Evolutionary conservation across 92 coral and sea anemone species (phyloP).

Genomic region (Actinostola sp.): DNA sequence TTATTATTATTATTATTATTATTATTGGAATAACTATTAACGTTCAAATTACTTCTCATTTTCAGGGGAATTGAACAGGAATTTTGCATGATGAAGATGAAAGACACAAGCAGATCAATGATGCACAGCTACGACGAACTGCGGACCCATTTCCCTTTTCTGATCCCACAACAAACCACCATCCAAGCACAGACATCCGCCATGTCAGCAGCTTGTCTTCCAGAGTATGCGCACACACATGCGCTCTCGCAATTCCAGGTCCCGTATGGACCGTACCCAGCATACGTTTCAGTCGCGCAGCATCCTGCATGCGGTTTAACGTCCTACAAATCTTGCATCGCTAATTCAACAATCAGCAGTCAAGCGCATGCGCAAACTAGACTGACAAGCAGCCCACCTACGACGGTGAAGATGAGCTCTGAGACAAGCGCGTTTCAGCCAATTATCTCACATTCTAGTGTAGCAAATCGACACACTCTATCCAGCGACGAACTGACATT

Average conservation of each 20-base stretch:
- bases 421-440: conserved; percentile 87
- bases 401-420: conserved; percentile 60
- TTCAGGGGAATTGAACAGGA: conserved; percentile 83
- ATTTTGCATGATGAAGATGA: conserved; percentile 76
- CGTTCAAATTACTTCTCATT: neutral
- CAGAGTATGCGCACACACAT: conserved; percentile 62
- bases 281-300: conserved; percentile 70
- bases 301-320: conserved; percentile 32
- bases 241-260: conserved; percentile 33
- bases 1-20: too few species aligned
- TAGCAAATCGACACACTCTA: conserved; percentile 1
- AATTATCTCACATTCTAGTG: conserved; percentile 29
- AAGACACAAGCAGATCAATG: conserved; percentile 79
- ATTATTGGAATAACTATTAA: neutral
- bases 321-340: conserved; percentile 7
- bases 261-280: conserved; percentile 75
- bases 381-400: conserved; percentile 26
- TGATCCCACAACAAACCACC: conserved; percentile 72
- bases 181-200: conserved; percentile 56
- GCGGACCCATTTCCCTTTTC: conserved; percentile 83
- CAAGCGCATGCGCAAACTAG: conserved; percentile 35
- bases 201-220: conserved; percentile 66
- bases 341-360: conserved; percentile 14
- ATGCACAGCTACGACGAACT: conserved; percentile 86
- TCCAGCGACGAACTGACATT: conserved; percentile 8